Evolutionary conservation across 2,888 invertebrate genomes (phyloP).

Genomic region (Heliconius ethilla): DNA sequence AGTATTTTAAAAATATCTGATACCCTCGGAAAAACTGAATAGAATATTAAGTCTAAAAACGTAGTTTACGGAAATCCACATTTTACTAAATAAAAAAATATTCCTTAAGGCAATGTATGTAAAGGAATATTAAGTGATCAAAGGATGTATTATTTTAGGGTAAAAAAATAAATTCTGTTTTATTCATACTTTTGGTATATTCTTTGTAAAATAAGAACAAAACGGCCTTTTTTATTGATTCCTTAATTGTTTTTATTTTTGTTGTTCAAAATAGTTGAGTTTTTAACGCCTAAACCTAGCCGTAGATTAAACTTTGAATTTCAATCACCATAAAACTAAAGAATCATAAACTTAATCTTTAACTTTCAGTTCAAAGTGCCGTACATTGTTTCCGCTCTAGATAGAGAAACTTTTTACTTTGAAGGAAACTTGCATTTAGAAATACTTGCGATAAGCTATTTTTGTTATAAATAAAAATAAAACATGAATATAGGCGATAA

Average conservation of each 20-base stretch:
- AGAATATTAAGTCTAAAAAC: not conserved
- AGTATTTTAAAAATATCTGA: too few species aligned
- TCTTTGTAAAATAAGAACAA: not conserved
- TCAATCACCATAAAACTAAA: conserved; percentile 36
- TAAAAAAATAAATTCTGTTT: not conserved
- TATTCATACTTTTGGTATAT: not conserved
- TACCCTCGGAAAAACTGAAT: too few species aligned
- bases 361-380: conserved; percentile 18
- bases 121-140: not conserved
- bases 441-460: conserved; percentile 7
- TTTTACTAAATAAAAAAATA: not conserved
- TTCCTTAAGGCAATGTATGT: not conserved
- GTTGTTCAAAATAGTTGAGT: too few species aligned
- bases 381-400: conserved; percentile 20
- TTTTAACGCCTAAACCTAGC: not conserved
- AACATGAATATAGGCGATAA: not conserved
- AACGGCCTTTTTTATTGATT: not conserved
- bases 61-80: not conserved
- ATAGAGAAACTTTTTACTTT: conserved; percentile 20
- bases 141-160: not conserved
- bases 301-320: conserved; percentile 21
- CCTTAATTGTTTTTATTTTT: not conserved
- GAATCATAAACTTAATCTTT: conserved; percentile 26
- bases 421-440: conserved; percentile 12
- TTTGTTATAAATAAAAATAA: not conserved